phyloP scores from a whole-genome alignment of 1,140 invertebrate genomes.

The Cydia fagiglandana region DNA sequence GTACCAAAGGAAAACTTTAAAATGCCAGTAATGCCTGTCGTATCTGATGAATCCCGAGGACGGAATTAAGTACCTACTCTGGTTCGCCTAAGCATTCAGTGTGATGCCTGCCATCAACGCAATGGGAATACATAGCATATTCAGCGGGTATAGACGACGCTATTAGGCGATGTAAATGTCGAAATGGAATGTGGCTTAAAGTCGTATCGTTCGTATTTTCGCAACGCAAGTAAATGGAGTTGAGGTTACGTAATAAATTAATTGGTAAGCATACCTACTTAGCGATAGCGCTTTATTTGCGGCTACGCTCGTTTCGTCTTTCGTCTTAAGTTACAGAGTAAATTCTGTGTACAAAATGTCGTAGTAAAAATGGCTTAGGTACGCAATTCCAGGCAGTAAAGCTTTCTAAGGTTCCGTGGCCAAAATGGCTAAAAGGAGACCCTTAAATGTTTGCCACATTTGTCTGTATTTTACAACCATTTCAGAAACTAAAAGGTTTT shows the following conservation, averaged over 20 bases:
- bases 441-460: too few relatives aligned
- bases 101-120: background rate
- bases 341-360: background rate
- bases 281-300: conserved; percentile 17
- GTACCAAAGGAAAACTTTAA: too few relatives aligned
- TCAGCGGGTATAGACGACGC: conserved; percentile 11
- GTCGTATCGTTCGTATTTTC: conserved; percentile 22
- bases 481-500: too few relatives aligned
- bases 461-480: too few relatives aligned
- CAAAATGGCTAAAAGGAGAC: background rate
- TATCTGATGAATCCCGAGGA: background rate
- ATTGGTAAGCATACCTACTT: conserved; percentile 19
- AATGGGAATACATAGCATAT: background rate
- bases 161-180: conserved; percentile 28
- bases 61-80: background rate
- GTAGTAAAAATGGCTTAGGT: background rate
- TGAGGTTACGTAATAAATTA: conserved; percentile 28
- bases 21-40: too few relatives aligned
- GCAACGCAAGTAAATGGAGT: conserved; percentile 12
- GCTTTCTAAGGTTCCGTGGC: background rate
- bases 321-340: conserved; percentile 8
- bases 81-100: background rate
- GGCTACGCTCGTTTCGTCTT: conserved; percentile 3
- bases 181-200: conserved; percentile 23
- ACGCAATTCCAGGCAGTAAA: background rate